These are phyloP conservation scores for Zaprionus africanus DNA, from an alignment of 1,140 invertebrate species.

Conservation along the genomic window DNA sequence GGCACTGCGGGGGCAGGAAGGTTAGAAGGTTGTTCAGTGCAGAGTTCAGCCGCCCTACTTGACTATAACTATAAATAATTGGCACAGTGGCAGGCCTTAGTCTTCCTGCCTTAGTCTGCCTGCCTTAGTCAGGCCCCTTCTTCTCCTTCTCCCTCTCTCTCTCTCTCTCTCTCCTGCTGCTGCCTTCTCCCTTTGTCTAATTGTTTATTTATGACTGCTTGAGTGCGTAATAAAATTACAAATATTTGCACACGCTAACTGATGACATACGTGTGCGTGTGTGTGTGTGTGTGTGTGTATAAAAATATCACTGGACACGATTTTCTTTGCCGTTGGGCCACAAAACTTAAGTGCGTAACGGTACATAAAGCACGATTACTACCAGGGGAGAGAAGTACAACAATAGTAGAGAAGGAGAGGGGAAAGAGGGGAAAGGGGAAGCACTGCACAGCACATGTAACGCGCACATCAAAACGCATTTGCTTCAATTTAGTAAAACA, in stretches of 20 bases:
- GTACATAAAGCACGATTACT: conserved; percentile 84
- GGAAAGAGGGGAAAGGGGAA: not conserved
- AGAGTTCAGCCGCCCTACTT: conserved; percentile 9
- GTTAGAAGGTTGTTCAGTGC: not conserved
- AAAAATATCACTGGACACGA: conserved; percentile 71
- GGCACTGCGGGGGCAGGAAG: not conserved
- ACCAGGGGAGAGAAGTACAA: conserved; percentile 13
- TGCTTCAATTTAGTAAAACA: conserved; percentile 83
- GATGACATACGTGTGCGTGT: conserved; percentile 17
- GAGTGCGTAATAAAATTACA: conserved; percentile 83
- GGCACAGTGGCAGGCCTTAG: conserved; percentile 35
- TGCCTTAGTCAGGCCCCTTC: not conserved
- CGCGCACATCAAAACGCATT: conserved; percentile 79
- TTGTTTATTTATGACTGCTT: conserved; percentile 82
- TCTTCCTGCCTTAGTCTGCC: not conserved
- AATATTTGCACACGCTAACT: conserved; percentile 76
- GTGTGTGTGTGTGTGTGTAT: conserved; percentile 8
- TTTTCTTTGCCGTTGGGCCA: conserved; percentile 56
- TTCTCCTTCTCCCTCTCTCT: not conserved
- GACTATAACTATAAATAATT: conserved; percentile 79
- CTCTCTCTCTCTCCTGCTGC: not conserved
- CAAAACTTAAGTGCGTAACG: conserved; percentile 74
- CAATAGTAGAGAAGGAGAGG: not conserved
- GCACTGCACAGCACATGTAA: conserved; percentile 54
- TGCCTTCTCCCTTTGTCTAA: conserved; percentile 53